Evolutionary conservation across 2,797 vertebrate genomes (phyloP), one percentile per base, ranked within the genome.

Genomic region (Sebastes vulpes): DNA sequence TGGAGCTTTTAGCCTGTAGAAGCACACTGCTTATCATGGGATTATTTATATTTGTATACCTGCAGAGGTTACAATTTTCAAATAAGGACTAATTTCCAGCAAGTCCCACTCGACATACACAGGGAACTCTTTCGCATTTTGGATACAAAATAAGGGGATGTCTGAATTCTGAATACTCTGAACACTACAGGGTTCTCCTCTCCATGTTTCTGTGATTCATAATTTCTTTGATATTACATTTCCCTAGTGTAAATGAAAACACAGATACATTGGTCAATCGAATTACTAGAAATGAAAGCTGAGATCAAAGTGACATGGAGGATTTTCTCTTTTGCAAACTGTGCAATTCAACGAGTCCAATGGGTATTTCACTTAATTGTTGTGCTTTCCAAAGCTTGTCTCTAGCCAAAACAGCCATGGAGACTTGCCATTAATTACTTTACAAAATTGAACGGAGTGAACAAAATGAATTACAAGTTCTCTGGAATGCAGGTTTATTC

Each of bases 321-420:
- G 53, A 18, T 61, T 72, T 72, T 65, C 21, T 60, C 18, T 58
- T 77, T 46, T 59, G 32, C 46, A 68, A 72, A 29, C 38, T 56
- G 54, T 23, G 52, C 16, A 77, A 35, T 23, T 64, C 26, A 60
- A 10, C 25, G 12, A 54, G 18, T 18, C 65, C 26, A 58, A 46
- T 21, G 31, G 63, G 21, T 35, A 28, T 73, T 72, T 59, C 3
- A 66, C 70, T 75, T 68, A 2, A 64, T 4, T 80, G 67, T 64
- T 72, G 68, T 76, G 29, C 53, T 79, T 79, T 82, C 73, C 70
- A 82, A 69, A 68, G 63, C 35, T 59, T 10, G 12, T 65, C 61
- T 59, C 64, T 23, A 2, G 46, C 74, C 66, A 84, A 68, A 71
- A 76, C 57, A 77, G 52, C 28, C 12, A 35, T 56, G 52, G 66